Base-by-base conservation (phyloP, 2,113 vertebrate genomes). In the Suncus etruscus region DNA sequence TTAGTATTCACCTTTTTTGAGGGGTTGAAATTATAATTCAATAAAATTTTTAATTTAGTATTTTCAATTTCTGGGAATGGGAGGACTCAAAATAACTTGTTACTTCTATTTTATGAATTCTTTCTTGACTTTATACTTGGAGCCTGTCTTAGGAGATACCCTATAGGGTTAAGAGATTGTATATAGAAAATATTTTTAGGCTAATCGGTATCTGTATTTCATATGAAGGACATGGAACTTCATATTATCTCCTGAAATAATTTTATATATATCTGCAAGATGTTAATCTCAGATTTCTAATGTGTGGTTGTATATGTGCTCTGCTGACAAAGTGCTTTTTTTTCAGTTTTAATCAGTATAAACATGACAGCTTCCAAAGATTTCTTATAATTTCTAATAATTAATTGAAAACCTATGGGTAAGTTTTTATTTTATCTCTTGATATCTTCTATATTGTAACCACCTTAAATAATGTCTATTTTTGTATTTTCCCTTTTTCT, bases 341-440 rank as follows among this genome's bases (percentile, higher is more conserved):
- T 66, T 58, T 80, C 29, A 39, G 24, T 58, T 86, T 69, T 48
- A 22, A 8, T 68, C 15, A 63, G 20, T 68, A 20, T 47, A 15
- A 31, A 75, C 32, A 20, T 83, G 25, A 66, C 20, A 77, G 48
- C 16, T 81, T 86, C 72, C 54, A 86, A 85, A 70, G 25, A 27
- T 3, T 31, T 87, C 24, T 65, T 73, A 31, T 39, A 83, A 48
- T 87, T 90, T 78, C 6, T 92, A 87, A 63, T 68, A 86, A 69
- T 31, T 77, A 45, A 39, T 39, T 39, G 39, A 39, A 77, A 85
- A 75, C 2, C 83, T 25, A 31, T 88, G n/a, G 83, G 69, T 95
- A 90, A 90, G 72, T 92, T 84, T 93, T 11, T 65, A 66, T 27
- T 84, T 93, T 78, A 18, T 89, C 39, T 85, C 82, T 74, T 1